phyloP scores from a whole-genome alignment of 2,888 invertebrate species.

The Bellardia pandia region DNA sequence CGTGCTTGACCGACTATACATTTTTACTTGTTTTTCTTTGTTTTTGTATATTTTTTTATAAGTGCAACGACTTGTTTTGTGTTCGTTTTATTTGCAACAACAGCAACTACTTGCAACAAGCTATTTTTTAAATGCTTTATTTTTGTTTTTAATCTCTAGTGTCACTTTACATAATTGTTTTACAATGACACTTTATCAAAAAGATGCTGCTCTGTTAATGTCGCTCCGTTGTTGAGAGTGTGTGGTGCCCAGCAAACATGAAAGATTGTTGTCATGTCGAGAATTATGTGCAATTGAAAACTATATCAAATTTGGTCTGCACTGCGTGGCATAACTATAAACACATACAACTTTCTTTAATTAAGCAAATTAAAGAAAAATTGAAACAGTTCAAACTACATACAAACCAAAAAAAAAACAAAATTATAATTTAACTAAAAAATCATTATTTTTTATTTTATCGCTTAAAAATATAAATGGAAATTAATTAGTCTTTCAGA shows the following conservation, averaged over 20 bases:
- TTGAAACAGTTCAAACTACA: no score
- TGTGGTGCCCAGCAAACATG: not conserved
- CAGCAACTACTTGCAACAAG: constrained; percentile 5
- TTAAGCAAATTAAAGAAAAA: no score
- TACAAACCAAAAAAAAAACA: no score
- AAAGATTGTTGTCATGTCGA: no score
- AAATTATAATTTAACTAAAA: no score
- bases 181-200: constrained; percentile 69
- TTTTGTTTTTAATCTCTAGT: constrained; percentile 59
- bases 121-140: constrained; percentile 28
- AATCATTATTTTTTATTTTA: no score
- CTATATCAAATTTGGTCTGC: no score
- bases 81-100: constrained; percentile 28
- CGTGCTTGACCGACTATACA: not conserved
- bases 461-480: no score
- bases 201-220: constrained; percentile 33
- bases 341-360: no score
- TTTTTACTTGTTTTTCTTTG: constrained; percentile 25
- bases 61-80: constrained; percentile 50
- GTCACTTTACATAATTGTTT: constrained; percentile 70
- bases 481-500: no score
- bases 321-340: no score
- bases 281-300: no score
- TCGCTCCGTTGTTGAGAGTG: constrained; percentile 30
- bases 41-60: constrained; percentile 14